phyloP scores from a whole-genome alignment of 2,113 vertebrate species.

The Catharus minimus region DNA sequence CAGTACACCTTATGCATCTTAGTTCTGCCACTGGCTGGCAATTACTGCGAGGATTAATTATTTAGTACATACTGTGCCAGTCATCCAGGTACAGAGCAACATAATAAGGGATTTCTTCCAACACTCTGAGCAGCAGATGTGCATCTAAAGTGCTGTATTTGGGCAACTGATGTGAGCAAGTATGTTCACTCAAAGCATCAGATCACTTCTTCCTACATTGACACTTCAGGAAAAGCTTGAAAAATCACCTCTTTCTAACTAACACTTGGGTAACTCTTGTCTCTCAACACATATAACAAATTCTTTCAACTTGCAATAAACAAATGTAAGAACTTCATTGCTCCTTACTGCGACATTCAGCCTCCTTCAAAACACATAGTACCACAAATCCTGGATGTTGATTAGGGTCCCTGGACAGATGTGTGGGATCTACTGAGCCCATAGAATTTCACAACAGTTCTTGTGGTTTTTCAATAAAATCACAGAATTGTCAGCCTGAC shows the following conservation, averaged over 20 bases:
- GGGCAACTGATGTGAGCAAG: neutral
- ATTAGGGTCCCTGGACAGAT: neutral
- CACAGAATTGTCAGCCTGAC: neutral
- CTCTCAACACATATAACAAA: neutral
- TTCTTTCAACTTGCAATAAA: neutral
- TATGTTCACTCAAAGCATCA: neutral
- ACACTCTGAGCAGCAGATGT: neutral
- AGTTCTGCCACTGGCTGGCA: neutral
- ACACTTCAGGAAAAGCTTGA: neutral
- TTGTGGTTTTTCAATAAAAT: neutral
- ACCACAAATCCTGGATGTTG: neutral
- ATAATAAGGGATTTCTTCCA: neutral
- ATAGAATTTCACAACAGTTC: neutral
- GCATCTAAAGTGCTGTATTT: neutral
- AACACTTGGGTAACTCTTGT: neutral
- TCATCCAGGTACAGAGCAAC: neutral
- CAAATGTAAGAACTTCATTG: neutral
- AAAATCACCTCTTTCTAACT: neutral
- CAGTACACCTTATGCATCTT: neutral
- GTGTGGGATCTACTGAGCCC: neutral
- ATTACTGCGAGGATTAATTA: neutral
- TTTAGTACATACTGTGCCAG: neutral
- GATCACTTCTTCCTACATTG: neutral
- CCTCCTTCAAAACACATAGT: neutral
- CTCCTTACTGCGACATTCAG: neutral